These are phyloP conservation scores for Oreochromis aureus DNA, from an alignment of 2,113 vertebrate species.

Conservation along the genomic window DNA sequence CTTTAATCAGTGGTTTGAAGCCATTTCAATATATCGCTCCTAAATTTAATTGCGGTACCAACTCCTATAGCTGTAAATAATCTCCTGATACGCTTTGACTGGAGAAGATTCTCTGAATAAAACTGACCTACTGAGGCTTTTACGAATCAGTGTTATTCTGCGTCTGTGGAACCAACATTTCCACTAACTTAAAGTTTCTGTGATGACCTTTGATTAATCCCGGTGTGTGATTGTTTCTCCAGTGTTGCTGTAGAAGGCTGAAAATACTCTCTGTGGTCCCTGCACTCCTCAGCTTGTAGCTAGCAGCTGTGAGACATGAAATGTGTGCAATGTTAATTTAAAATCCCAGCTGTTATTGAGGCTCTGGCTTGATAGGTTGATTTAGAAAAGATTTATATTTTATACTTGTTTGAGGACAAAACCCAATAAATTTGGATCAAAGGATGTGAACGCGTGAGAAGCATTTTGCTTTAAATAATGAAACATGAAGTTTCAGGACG, in stretches of 20 bases:
- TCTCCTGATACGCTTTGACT: not conserved
- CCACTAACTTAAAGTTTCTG: not conserved
- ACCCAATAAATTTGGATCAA: conserved; percentile 68
- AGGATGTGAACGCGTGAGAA: conserved; percentile 1
- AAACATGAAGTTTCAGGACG: not conserved
- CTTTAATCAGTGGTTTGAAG: not conserved
- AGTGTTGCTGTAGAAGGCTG: conserved; percentile 11
- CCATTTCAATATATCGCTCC: not conserved
- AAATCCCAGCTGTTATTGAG: conserved; percentile 52
- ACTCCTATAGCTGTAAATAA: not conserved
- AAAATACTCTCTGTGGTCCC: not conserved
- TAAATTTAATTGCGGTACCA: not conserved
- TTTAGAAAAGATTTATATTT: conserved; percentile 70
- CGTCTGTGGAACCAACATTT: conserved; percentile 17
- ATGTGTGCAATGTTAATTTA: conserved; percentile 67
- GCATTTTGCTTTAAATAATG: not conserved
- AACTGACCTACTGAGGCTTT: not conserved
- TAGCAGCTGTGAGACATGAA: conserved; percentile 28
- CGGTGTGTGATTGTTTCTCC: not conserved
- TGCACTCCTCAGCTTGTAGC: conserved; percentile 44
- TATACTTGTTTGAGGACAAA: conserved; percentile 72
- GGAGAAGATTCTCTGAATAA: not conserved
- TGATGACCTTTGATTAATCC: not conserved
- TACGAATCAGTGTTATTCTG: not conserved
- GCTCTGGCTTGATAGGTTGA: conserved; percentile 61